A percentile compares a stretch with the other conserved stretches of the same genome.
These are phyloP conservation scores for Scytalopus superciliaris DNA, from an alignment of 2,113 vertebrate genomes.

Conservation along the genomic window DNA sequence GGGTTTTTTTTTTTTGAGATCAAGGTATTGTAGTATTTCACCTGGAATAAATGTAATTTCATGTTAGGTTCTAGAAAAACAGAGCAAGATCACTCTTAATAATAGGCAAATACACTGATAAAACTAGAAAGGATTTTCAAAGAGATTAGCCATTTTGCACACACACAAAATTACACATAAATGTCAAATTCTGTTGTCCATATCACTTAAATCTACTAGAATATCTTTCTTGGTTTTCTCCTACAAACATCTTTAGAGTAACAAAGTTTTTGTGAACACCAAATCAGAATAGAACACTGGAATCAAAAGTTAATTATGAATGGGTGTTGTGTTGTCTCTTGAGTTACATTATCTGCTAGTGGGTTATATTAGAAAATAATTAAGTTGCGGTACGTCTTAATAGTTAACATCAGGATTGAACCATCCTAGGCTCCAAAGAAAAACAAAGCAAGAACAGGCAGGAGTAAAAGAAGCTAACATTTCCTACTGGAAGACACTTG, in stretches of 20 bases:
- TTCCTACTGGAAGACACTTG: not conserved
- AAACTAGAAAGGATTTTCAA: not conserved
- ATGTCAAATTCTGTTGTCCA: not conserved
- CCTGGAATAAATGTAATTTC: not conserved
- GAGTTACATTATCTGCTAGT: not conserved
- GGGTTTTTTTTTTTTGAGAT: no score
- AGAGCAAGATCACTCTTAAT: not conserved
- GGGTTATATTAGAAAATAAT: not conserved
- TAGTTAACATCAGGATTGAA: not conserved
- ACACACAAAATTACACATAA: not conserved
- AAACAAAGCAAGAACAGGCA: not conserved
- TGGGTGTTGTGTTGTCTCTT: not conserved
- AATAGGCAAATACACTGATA: not conserved
- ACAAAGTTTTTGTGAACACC: not conserved
- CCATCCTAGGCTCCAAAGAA: not conserved
- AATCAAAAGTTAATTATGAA: not conserved
- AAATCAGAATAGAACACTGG: no score
- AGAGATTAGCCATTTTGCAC: not conserved
- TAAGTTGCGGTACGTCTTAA: not conserved
- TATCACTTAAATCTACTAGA: not conserved
- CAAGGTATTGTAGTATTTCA: not conserved
- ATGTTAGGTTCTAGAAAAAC: not conserved
- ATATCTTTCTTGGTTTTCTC: not conserved
- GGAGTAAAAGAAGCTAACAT: not conserved
- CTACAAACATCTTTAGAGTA: not conserved